Evolutionary conservation across 2,797 vertebrate species (phyloP).

Genomic region (Oreochromis grahami): DNA sequence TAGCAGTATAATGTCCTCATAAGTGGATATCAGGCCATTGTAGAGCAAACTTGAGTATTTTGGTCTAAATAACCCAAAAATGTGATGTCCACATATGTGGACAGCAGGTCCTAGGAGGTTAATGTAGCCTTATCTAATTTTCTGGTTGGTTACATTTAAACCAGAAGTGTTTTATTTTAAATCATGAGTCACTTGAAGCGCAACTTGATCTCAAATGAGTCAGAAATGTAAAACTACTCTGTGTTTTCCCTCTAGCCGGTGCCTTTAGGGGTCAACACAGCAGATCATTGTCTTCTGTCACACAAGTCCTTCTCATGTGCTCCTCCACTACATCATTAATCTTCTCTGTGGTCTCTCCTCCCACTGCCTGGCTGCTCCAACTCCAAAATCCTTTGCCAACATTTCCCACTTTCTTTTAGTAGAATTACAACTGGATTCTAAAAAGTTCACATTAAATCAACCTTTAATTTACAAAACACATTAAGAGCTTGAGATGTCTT

Average conservation of each 20-base stretch:
- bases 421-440: background rate
- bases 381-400: background rate
- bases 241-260: background rate
- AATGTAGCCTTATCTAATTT: background rate
- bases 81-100: too few relatives aligned
- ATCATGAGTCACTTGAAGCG: background rate
- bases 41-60: too few relatives aligned
- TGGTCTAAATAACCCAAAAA: too few relatives aligned
- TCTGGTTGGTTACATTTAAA: background rate
- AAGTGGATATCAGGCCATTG: too few relatives aligned
- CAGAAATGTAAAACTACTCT: background rate
- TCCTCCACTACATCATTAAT: background rate
- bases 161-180: background rate
- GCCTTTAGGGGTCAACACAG: background rate
- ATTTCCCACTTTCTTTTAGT: background rate
- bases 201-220: background rate
- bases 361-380: background rate
- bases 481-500: background rate
- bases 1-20: too few relatives aligned
- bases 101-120: too few relatives aligned
- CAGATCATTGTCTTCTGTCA: background rate
- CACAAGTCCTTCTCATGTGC: background rate
- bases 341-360: background rate
- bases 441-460: rapidly evolving
- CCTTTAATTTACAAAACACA: background rate